Evolutionary conservation across 2,797 vertebrate species (phyloP).

Genomic region (Coilia nasus): DNA sequence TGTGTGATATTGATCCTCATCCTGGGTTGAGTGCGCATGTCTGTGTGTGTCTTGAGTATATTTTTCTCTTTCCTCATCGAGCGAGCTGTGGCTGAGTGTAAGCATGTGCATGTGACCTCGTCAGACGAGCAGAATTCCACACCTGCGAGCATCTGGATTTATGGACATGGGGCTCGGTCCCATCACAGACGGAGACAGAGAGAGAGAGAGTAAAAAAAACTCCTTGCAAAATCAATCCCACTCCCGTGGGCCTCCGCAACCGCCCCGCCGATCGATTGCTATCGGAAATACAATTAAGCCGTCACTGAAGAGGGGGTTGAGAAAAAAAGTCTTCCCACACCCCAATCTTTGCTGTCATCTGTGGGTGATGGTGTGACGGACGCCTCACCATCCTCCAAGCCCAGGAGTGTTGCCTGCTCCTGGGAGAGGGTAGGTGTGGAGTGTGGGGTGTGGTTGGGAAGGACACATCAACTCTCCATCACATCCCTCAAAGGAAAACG

Average conservation of each 20-base stretch:
- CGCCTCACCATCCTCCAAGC: no score
- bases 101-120: background rate
- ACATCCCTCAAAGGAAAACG: no score
- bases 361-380: background rate
- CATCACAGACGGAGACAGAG: no score
- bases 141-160: slow-evolving; percentile 13
- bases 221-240: slow-evolving; percentile 69
- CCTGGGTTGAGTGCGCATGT: background rate
- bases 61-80: slow-evolving; percentile 10
- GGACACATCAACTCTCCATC: background rate
- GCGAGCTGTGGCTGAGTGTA: background rate
- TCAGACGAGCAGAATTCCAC: slow-evolving; percentile 4
- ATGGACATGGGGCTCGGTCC: no score
- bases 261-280: slow-evolving; percentile 69
- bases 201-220: no score
- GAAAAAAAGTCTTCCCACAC: slow-evolving; percentile 27
- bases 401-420: no score
- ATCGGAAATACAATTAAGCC: slow-evolving; percentile 75
- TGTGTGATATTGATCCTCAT: slow-evolving; percentile 3
- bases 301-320: slow-evolving; percentile 53
- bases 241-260: slow-evolving; percentile 65
- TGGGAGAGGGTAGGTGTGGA: background rate
- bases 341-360: background rate
- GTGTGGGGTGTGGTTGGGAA: background rate
- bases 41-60: slow-evolving; percentile 3